These are phyloP conservation scores for Enteromius paludinosus DNA, from an alignment of 2,797 vertebrate species.

Conservation along the genomic window DNA sequence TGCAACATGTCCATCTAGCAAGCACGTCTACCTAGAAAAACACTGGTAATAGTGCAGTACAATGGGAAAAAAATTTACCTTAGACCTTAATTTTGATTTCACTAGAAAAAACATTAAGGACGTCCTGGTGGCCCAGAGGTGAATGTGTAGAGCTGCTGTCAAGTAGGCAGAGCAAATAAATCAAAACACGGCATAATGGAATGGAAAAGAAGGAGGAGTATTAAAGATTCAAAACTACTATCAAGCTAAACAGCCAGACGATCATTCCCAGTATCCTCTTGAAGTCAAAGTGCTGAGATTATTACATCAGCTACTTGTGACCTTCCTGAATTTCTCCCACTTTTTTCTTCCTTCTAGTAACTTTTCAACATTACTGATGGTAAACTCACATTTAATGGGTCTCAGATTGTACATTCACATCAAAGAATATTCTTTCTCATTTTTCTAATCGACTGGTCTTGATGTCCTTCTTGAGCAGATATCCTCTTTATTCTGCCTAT, in stretches of 20 bases:
- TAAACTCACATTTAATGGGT: neutral
- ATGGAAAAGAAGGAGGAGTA: neutral
- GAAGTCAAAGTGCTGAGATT: neutral
- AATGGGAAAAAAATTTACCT: neutral
- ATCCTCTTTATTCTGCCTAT: conserved; percentile 16
- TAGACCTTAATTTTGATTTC: neutral
- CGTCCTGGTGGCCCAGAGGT: neutral
- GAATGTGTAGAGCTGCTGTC: neutral
- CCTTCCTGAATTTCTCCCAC: conserved; percentile 9
- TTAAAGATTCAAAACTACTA: neutral
- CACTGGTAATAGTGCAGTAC: neutral
- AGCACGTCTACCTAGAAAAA: neutral
- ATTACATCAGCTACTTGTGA: conserved; percentile 6
- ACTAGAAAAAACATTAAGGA: neutral
- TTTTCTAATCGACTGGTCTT: conserved; percentile 19
- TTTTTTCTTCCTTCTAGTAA: neutral
- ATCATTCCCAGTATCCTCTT: neutral
- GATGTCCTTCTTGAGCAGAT: conserved; percentile 4
- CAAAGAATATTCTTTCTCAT: neutral
- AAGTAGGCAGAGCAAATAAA: neutral
- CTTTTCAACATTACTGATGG: neutral
- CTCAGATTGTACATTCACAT: neutral
- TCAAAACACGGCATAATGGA: neutral
- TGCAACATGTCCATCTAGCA: neutral
- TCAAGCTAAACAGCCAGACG: neutral